phyloP scores from a whole-genome alignment of 2,888 invertebrate genomes.

The Malthinus flaveolus region DNA sequence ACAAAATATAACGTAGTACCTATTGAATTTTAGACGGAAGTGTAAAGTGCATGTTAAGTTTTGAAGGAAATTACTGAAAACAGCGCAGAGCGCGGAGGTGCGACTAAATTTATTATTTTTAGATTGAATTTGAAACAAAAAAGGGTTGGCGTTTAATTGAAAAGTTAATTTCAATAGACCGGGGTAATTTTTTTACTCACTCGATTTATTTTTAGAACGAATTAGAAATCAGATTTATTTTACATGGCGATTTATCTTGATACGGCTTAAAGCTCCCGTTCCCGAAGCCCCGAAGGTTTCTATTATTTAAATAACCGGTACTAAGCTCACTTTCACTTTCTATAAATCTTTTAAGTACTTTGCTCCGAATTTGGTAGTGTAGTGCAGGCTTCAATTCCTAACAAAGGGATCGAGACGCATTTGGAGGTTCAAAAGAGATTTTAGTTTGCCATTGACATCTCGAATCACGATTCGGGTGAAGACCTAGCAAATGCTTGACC shows the following conservation, averaged over 20 bases:
- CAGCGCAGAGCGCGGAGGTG: too few species aligned
- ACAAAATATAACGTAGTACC: too few species aligned
- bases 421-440: constrained; percentile 19
- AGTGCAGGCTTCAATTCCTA: constrained; percentile 18
- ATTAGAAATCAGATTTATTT: constrained; percentile 6
- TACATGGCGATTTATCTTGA: constrained; percentile 6
- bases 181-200: neutral
- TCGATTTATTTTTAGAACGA: constrained; percentile 1
- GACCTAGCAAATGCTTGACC: constrained; percentile 19
- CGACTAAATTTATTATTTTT: too few species aligned
- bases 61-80: too few species aligned
- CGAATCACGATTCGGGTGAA: constrained; percentile 21
- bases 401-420: constrained; percentile 19
- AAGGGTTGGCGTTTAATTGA: too few species aligned
- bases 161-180: neutral
- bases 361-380: constrained; percentile 15
- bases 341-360: constrained; percentile 19
- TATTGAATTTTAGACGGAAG: too few species aligned
- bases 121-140: too few species aligned
- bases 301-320: constrained; percentile 17
- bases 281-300: neutral
- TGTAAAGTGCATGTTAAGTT: too few species aligned
- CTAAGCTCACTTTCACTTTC: constrained; percentile 16
- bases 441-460: constrained; percentile 19
- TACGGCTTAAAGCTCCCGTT: constrained; percentile 4